A percentile compares a stretch with the other conserved stretches of the same genome.
phyloP scores from a whole-genome alignment of 2,797 vertebrate species.

The Argya squamiceps region DNA sequence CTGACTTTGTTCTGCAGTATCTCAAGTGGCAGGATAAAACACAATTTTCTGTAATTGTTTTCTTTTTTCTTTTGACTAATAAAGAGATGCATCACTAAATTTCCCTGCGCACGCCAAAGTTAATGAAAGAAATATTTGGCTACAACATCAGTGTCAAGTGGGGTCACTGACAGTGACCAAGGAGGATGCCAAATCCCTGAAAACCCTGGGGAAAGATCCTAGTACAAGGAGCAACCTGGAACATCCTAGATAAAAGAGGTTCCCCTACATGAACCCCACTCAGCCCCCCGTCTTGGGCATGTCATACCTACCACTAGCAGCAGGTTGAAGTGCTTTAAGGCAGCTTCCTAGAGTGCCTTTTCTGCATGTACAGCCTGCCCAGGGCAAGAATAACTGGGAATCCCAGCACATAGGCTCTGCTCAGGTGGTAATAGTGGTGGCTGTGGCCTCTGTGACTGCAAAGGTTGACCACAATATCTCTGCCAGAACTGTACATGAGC shows the following conservation, averaged over 20 bases:
- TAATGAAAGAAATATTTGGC: neutral
- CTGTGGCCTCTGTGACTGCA: too few species aligned
- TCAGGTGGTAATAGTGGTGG: rapidly evolving
- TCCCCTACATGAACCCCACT: neutral
- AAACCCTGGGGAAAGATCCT: neutral
- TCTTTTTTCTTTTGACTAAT: neutral
- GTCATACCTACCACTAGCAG: neutral
- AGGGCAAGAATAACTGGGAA: neutral
- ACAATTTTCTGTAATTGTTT: neutral
- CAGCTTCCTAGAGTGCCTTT: neutral
- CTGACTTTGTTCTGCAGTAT: neutral
- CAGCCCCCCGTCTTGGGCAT: rapidly evolving
- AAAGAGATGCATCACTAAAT: neutral
- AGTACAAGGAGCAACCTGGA: neutral
- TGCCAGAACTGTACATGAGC: neutral
- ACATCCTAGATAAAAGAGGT: neutral
- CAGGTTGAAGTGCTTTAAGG: neutral
- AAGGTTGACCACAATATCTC: neutral
- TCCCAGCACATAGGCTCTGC: neutral
- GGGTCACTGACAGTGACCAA: neutral
- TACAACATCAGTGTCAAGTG: rapidly evolving
- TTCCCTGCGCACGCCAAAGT: neutral
- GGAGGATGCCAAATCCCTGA: neutral
- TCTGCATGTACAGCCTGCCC: neutral
- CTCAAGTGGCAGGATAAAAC: neutral